These are phyloP conservation scores for Drosophila tropicalis DNA, from an alignment of 1,140 invertebrate species.

Conservation along the genomic window DNA sequence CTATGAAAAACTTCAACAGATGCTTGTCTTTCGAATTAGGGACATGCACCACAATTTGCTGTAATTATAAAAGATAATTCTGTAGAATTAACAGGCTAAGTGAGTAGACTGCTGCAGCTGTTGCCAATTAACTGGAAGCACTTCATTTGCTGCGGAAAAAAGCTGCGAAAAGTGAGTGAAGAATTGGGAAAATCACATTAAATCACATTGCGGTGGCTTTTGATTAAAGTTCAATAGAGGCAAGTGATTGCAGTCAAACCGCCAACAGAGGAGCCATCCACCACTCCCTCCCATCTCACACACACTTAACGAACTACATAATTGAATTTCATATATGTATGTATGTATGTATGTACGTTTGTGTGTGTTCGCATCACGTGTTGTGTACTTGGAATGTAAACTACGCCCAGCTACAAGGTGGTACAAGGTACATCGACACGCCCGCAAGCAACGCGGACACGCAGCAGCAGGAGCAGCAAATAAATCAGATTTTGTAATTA, in stretches of 20 bases:
- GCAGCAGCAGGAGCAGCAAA: constrained; percentile 25
- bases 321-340: constrained; percentile 54
- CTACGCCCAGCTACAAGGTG: constrained; percentile 33
- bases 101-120: too few species aligned
- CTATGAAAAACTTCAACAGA: neutral
- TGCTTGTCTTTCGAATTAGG: neutral
- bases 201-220: constrained; percentile 51
- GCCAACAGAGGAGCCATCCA: neutral
- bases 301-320: constrained; percentile 41
- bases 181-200: constrained; percentile 59
- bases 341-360: constrained; percentile 17
- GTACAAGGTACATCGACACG: constrained; percentile 15
- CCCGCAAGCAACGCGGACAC: constrained; percentile 2
- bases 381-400: constrained; percentile 30
- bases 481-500: constrained; percentile 68
- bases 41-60: neutral
- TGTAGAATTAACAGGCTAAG: neutral
- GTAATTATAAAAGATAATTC: constrained; percentile 7
- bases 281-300: neutral
- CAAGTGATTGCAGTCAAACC: constrained; percentile 7
- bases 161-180: neutral
- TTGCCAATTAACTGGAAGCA: neutral
- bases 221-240: constrained; percentile 61
- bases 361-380: constrained; percentile 32
- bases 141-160: neutral